phyloP scores from a whole-genome alignment of 2,113 vertebrate species.

The Propithecus coquereli region DNA sequence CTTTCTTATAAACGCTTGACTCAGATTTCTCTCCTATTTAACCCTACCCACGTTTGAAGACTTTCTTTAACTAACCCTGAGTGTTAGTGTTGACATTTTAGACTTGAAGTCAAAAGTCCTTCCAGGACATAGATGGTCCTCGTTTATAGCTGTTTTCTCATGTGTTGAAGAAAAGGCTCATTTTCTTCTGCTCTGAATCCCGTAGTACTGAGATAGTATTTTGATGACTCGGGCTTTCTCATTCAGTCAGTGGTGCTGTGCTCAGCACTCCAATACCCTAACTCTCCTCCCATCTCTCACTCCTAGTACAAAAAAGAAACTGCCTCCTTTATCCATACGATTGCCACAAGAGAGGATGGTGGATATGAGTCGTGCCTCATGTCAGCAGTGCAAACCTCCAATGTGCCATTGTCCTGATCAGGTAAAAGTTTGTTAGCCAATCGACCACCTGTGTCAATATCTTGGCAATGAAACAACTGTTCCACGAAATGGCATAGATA shows the following conservation, averaged over 20 bases:
- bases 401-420: not conserved
- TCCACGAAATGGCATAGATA: not conserved
- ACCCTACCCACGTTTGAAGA: not conserved
- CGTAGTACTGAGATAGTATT: not conserved
- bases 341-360: not conserved
- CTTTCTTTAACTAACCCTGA: not conserved
- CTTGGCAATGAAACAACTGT: not conserved
- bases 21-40: not conserved
- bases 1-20: not conserved
- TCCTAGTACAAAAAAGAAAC: not conserved
- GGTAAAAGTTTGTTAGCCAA: not conserved
- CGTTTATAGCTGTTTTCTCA: not conserved
- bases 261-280: not conserved
- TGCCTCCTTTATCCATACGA: not conserved
- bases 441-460: not conserved
- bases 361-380: accelerated
- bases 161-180: not conserved
- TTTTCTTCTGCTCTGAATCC: not conserved
- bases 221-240: not conserved
- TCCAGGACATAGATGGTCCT: not conserved
- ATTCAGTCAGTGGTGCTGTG: too few relatives aligned
- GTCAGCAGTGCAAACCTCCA: not conserved
- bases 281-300: not conserved
- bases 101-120: not conserved
- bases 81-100: not conserved